Conservation (phyloP, 1,140 invertebrate species). For the Magallana ariakensis region DNA sequence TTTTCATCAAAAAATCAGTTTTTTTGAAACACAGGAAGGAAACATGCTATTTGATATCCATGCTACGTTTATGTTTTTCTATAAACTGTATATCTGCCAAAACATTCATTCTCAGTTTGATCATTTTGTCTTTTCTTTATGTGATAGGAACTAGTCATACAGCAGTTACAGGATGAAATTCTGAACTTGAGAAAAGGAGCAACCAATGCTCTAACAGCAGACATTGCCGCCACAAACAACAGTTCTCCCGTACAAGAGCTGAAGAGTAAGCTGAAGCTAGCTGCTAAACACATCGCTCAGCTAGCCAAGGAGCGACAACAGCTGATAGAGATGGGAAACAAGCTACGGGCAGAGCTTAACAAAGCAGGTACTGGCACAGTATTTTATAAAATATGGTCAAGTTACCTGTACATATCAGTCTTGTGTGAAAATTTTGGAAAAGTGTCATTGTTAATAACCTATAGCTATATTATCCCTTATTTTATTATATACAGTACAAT, state of each 20-base stretch:
- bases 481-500: too few species aligned
- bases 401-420: too few species aligned
- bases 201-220: conserved; percentile 6
- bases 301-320: conserved; percentile 77
- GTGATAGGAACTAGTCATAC: conserved; percentile 77
- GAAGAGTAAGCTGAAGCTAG: conserved; percentile 70
- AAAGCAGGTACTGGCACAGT: conserved; percentile 63
- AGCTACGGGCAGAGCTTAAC: conserved; percentile 75
- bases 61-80: too few species aligned
- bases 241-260: conserved; percentile 59
- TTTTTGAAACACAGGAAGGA: too few species aligned
- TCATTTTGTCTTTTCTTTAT: not conserved
- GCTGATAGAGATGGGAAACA: conserved; percentile 78
- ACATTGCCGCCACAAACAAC: conserved; percentile 36
- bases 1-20: too few species aligned
- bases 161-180: conserved; percentile 78
- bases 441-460: too few species aligned
- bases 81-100: too few species aligned
- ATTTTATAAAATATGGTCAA: not conserved
- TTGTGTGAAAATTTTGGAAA: too few species aligned
- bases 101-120: too few species aligned
- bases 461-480: too few species aligned
- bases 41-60: too few species aligned
- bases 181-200: conserved; percentile 61
- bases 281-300: conserved; percentile 74